phyloP scores from a whole-genome alignment of 2,888 invertebrate genomes.

The Carterocephalus palaemon region DNA sequence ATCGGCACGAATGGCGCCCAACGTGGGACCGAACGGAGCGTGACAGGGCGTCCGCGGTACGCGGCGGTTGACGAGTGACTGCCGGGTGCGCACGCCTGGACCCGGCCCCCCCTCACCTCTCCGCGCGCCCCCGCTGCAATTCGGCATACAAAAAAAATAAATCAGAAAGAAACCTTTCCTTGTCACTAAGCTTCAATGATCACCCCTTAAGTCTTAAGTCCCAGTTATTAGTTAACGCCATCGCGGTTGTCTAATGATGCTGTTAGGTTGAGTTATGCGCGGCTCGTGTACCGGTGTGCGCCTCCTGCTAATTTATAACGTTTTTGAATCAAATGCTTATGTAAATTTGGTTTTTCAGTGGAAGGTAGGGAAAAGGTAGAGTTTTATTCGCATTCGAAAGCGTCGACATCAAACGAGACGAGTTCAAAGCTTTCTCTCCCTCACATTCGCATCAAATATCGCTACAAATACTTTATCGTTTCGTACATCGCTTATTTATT shows the following conservation, averaged over 20 bases:
- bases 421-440: constrained; percentile 53
- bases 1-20: constrained; percentile 58
- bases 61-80: constrained; percentile 56
- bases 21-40: constrained; percentile 45
- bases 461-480: constrained; percentile 41
- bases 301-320: constrained; percentile 51
- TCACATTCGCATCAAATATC: constrained; percentile 59
- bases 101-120: constrained; percentile 59
- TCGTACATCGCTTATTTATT: constrained; percentile 51
- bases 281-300: constrained; percentile 42
- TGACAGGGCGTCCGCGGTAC: constrained; percentile 40
- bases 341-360: constrained; percentile 47
- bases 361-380: constrained; percentile 39
- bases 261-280: constrained; percentile 53
- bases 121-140: constrained; percentile 45
- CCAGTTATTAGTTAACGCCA: constrained; percentile 61
- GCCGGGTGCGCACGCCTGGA: constrained; percentile 72
- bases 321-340: constrained; percentile 52
- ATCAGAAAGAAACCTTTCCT: constrained; percentile 65
- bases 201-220: constrained; percentile 56
- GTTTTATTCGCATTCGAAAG: constrained; percentile 47
- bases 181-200: constrained; percentile 66
- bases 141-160: constrained; percentile 63
- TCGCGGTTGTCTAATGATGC: constrained; percentile 56
- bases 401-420: constrained; percentile 60